Base-by-base conservation (phyloP, 2,797 vertebrate genomes). In the Pitangus sulphuratus region DNA sequence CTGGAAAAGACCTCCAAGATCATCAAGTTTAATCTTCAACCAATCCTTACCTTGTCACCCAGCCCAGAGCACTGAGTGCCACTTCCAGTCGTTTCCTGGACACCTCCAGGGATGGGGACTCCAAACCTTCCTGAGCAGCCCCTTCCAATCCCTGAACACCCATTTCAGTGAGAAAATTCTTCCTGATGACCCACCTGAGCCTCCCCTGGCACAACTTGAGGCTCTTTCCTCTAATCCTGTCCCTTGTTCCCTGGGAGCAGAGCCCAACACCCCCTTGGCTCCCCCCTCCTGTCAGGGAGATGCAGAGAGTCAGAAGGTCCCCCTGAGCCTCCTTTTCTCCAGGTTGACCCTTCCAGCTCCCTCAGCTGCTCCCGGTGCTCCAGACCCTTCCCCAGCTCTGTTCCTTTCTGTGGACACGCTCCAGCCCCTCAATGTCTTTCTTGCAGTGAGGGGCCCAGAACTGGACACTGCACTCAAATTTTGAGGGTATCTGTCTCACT, bases 181-280 rank as follows among this genome's bases (percentile, higher is more conserved):
- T 53, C 0, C 24, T 60, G n/a, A 0, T 60, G 6, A 2, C 30
- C 45, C 4, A 0, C 8, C 45, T 11, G 12, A 2, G 0, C 42
- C 35, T 28, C 1, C 8, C 22, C 44, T 22, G 14, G 25, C 24
- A 25, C 47, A 47, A 17, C 12, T 22, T 28, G 35, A 40, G 50
- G 35, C 31, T 0, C 0, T 69, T 75, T 13, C 54, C 26, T 75
- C 40, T 48, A 2, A 10, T 69, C 54, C 62, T 89, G 40, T 45
- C 61, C 47, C 54, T 45, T 68, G 25, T 40, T 31, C 21, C 33
- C 69, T 45, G 68, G 2, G 2, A 37, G 31, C 37, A 66, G 1
- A 87, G 6, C 44, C 45, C 1, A 1, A 62, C 5, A 5, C 30
- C 15, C 10, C 28, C 28, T 7, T 0, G 0, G 15, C 58, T 65